These are phyloP conservation scores for Frankliniella fusca DNA, from an alignment of 2,888 invertebrate genomes.

Conservation along the genomic window DNA sequence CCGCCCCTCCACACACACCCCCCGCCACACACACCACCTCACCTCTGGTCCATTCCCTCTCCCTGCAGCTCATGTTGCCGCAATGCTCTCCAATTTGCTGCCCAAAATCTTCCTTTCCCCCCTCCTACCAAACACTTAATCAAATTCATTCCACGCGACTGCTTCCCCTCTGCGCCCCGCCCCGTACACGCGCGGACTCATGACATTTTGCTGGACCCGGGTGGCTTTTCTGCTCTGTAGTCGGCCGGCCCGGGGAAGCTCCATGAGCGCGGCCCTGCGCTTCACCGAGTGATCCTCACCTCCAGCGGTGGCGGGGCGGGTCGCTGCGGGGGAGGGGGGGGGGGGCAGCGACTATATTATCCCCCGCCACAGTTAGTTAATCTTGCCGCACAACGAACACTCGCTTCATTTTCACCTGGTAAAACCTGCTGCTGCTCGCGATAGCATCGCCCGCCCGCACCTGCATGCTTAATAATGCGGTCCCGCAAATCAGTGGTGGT, in stretches of 20 bases:
- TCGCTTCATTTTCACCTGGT: too few relatives aligned
- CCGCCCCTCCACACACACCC: neutral
- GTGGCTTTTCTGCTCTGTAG: neutral
- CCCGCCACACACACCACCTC: neutral
- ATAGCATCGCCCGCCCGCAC: too few relatives aligned
- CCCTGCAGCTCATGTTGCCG: neutral
- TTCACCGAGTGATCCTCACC: too few relatives aligned
- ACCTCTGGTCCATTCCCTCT: neutral
- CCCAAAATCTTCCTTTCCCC: slow-evolving; percentile 3
- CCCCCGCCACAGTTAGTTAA: too few relatives aligned
- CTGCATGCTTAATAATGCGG: too few relatives aligned
- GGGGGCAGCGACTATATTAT: too few relatives aligned
- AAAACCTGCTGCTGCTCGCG: too few relatives aligned
- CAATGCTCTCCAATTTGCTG: slow-evolving; percentile 26
- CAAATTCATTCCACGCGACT: slow-evolving; percentile 22
- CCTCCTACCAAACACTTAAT: neutral
- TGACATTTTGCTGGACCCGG: neutral
- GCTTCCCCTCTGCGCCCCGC: neutral
- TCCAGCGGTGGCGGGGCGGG: too few relatives aligned
- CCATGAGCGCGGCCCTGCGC: too few relatives aligned
- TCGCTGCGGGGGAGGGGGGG: too few relatives aligned
- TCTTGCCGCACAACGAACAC: too few relatives aligned
- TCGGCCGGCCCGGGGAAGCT: neutral
- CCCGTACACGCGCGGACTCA: neutral
- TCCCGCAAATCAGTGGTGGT: too few relatives aligned